Evolutionary conservation across 2,797 vertebrate species (phyloP).

Genomic region (Poecilia velifera): DNA sequence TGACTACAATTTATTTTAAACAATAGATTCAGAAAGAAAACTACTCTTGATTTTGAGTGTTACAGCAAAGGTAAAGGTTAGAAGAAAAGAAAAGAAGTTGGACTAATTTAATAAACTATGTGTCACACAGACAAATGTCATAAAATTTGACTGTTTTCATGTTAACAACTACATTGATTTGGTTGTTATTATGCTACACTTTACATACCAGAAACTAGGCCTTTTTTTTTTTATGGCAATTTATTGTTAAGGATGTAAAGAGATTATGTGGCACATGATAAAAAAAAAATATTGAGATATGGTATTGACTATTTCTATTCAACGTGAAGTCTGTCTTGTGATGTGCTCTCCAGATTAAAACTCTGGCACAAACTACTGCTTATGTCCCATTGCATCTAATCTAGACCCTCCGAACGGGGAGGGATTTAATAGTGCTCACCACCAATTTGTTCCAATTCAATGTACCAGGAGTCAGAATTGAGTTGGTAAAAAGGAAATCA

Average conservation of each 20-base stretch:
- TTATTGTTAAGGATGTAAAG: background rate
- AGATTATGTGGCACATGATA: background rate
- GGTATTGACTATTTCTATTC: background rate
- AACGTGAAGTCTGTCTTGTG: background rate
- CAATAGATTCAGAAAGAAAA: background rate
- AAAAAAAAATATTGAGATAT: background rate
- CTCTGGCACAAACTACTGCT: no score
- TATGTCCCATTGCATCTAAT: no score
- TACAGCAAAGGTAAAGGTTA: background rate
- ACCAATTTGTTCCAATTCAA: background rate
- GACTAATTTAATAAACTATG: background rate
- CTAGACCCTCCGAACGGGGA: no score
- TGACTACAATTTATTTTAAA: no score
- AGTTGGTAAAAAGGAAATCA: background rate
- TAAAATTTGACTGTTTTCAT: background rate
- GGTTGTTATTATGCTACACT: background rate
- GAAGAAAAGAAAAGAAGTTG: background rate
- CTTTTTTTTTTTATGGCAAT: background rate
- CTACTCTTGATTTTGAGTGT: background rate
- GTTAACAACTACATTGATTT: background rate
- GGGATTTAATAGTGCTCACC: background rate
- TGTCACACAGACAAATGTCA: background rate
- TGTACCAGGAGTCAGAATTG: background rate
- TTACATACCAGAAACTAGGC: background rate
- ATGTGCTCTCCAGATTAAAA: background rate